Conservation (phyloP, 2,888 invertebrate species). For the Phania funesta region DNA sequence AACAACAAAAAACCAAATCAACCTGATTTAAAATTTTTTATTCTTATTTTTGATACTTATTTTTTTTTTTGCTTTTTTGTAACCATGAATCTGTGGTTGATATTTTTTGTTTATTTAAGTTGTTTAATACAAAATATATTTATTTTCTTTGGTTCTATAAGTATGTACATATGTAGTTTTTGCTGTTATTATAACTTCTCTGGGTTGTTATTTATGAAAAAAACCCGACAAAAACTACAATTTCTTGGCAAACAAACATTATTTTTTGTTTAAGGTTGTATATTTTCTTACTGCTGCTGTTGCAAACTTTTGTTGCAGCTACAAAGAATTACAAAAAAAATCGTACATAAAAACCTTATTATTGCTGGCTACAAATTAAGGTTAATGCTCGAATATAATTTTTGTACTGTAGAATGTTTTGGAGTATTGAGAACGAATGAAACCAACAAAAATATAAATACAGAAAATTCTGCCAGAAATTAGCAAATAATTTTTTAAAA, state of each 20-base stretch:
- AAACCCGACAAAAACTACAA: constrained; percentile 56
- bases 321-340: constrained; percentile 26
- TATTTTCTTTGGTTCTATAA: constrained; percentile 28
- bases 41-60: constrained; percentile 34
- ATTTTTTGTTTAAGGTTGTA: constrained; percentile 50
- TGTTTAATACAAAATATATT: constrained; percentile 64
- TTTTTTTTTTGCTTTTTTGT: constrained; percentile 18
- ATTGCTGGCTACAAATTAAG: constrained; percentile 68
- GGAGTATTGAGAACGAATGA: constrained; percentile 42
- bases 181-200: constrained; percentile 59
- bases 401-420: constrained; percentile 21
- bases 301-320: constrained; percentile 46
- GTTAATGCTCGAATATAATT: constrained; percentile 64
- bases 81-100: constrained; percentile 61
- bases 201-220: constrained; percentile 61
- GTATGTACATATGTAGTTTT: constrained; percentile 28
- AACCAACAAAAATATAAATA: constrained; percentile 1
- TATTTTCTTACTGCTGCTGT: constrained; percentile 27
- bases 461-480: constrained; percentile 35
- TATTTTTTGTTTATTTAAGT: constrained; percentile 51
- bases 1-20: constrained; percentile 59
- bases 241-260: constrained; percentile 67
- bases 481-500: constrained; percentile 31
- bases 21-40: constrained; percentile 64
- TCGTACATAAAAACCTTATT: constrained; percentile 53